Evolutionary conservation across 2,797 vertebrate species (phyloP), one percentile per base, ranked within the genome.

Genomic region (Rhinophrynus dorsalis): DNA sequence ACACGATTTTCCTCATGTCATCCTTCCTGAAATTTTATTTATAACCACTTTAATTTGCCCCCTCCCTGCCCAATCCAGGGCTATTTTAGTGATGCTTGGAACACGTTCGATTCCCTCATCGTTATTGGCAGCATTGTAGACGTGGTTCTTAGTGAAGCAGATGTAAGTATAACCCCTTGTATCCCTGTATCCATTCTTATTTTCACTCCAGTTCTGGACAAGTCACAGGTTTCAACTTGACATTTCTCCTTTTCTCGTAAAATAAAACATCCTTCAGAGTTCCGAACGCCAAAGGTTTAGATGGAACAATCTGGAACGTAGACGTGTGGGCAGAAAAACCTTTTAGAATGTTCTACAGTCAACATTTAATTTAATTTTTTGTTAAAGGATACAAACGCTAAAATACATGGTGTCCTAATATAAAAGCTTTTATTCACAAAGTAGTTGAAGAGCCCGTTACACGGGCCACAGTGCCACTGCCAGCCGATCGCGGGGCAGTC

Each of bases 121-220:
- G 97, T 99, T 92, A 96, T 97, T 89, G 97, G 97, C 91, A 99
- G 97, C 92, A 96, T 99, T 93, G 94, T 98, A 91, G 96, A 98
- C 92, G 97, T 99, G 92, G 94, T 97, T 85, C 97, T 99, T 88
- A 97, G 94, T 94, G 95, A 99, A 93, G 95, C 96, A 26, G 95
- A 98, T 90, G 96, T 98, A 92, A 99, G 97, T 99, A 97, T 91
- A 80, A 15, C 23, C 81, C 85, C 80, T 79, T 74, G 79, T 79
- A 75, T 63, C 48, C 77, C 54, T 84, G 67, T 82, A 76, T 84
- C 77, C 84, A 77, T 79, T 79, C 82, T 69, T 76, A 75, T 84
- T 81, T 75, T 78, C 83, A 79, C 85, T 75, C 79, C 75, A 83
- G 84, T 85, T 86, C 82, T 85, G 88, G 87, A 88, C 89, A 91